Evolutionary conservation across 2,797 vertebrate species (phyloP).

Genomic region (Melanotaenia nigrans): DNA sequence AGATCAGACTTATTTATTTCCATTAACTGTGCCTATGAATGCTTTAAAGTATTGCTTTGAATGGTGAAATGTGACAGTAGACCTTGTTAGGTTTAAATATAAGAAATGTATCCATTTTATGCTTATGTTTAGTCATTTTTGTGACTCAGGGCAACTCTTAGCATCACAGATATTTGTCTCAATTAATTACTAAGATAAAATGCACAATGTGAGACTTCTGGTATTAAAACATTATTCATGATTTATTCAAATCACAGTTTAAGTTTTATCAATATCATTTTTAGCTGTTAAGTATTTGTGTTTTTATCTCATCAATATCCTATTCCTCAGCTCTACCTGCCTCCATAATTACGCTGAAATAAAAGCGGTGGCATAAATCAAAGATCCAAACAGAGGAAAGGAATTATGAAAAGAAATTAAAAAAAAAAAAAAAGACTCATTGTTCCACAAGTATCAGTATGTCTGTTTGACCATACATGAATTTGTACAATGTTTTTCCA

Average conservation of each 20-base stretch:
- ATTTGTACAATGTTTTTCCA: too few relatives aligned
- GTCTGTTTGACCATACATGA: not conserved
- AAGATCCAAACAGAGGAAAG: not conserved
- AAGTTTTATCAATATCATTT: not conserved
- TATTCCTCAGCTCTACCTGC: not conserved
- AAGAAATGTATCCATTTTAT: slow-evolving; percentile 2
- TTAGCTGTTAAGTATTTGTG: not conserved
- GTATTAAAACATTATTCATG: slow-evolving; percentile 26
- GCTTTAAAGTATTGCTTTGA: slow-evolving; percentile 30
- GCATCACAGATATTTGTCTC: slow-evolving; percentile 9
- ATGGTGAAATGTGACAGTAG: slow-evolving; percentile 1
- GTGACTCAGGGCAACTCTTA: slow-evolving; percentile 38
- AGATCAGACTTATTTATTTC: not conserved
- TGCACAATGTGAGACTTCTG: slow-evolving; percentile 20
- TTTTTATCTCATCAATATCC: not conserved
- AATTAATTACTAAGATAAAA: not conserved
- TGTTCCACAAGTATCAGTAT: not conserved
- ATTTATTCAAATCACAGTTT: not conserved
- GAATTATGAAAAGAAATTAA: not conserved
- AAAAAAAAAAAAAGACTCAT: not conserved
- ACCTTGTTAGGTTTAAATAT: not conserved
- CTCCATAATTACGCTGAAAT: not conserved
- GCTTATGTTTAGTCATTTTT: slow-evolving; percentile 12
- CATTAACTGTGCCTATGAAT: slow-evolving; percentile 23
- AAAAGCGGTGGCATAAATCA: not conserved